A percentile compares a stretch with the other conserved stretches of the same genome.
Evolutionary conservation across 2,113 vertebrate genomes (phyloP).

Genomic region (Rhinolophus sinicus): DNA sequence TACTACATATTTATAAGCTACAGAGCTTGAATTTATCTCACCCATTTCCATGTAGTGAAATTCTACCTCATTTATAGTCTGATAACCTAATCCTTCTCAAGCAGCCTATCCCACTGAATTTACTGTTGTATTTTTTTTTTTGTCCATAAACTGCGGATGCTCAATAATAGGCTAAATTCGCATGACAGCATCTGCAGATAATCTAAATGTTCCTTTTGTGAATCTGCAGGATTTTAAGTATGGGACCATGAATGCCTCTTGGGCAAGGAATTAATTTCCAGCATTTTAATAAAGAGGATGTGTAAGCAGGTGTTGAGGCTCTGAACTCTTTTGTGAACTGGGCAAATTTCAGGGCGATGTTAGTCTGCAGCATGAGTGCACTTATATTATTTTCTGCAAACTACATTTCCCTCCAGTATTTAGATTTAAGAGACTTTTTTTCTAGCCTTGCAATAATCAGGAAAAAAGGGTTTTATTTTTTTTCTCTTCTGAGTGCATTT

Average conservation of each 20-base stretch:
- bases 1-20: conserved; percentile 54
- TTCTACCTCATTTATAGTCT: conserved; percentile 64
- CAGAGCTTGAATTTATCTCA: conserved; percentile 62
- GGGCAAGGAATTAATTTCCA: conserved; percentile 75
- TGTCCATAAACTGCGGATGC: conserved; percentile 60
- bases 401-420: conserved; percentile 56
- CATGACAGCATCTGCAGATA: conserved; percentile 66
- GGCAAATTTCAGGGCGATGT: conserved; percentile 73
- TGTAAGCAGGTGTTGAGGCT: conserved; percentile 27
- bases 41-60: conserved; percentile 60
- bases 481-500: conserved; percentile 61
- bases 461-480: conserved; percentile 54
- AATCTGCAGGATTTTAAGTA: conserved; percentile 65
- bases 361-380: conserved; percentile 56
- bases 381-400: conserved; percentile 74
- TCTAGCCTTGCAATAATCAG: not conserved
- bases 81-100: conserved; percentile 62
- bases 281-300: conserved; percentile 53
- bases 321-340: conserved; percentile 72
- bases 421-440: conserved; percentile 59
- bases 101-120: conserved; percentile 44
- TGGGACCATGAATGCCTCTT: conserved; percentile 46
- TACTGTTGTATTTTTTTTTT: conserved; percentile 37
- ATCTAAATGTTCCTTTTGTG: conserved; percentile 71
- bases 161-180: conserved; percentile 66